Percentiles rank a stretch among this genome's conserved stretches.
Conservation (phyloP, 2,888 invertebrate genomes). For the Hybos culiciformis region DNA sequence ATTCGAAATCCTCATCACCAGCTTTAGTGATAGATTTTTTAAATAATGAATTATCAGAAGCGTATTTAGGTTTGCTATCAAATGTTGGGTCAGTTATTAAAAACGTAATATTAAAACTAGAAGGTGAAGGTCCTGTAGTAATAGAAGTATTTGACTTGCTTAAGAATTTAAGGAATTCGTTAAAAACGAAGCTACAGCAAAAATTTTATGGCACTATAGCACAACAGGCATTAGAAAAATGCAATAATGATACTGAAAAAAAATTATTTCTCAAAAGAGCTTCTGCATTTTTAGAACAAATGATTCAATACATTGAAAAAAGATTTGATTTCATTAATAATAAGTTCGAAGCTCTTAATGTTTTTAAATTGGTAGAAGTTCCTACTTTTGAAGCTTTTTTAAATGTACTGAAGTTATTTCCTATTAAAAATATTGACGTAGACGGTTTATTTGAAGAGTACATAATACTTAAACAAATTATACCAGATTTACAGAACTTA, state of each 20-base stretch:
- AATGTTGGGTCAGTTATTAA: conserved; percentile 2
- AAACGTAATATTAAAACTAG: conserved; percentile 6
- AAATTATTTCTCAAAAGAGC: conserved; percentile 1
- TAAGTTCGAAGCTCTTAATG: not conserved
- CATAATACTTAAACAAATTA: not conserved
- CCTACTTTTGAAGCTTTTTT: not conserved
- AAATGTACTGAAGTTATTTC: not conserved
- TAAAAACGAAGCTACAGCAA: conserved; percentile 1
- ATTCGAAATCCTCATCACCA: not conserved
- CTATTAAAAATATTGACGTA: not conserved
- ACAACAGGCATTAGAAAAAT: conserved; percentile 1
- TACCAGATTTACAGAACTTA: not conserved
- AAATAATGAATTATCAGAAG: conserved; percentile 8
- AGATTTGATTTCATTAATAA: conserved; percentile 1
- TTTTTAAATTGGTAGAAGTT: conserved; percentile 1
- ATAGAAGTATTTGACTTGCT: conserved; percentile 5
- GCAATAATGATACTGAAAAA: conserved; percentile 1
- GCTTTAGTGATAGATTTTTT: conserved; percentile 5
- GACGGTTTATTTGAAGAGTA: conserved; percentile 1
- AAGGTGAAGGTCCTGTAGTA: conserved; percentile 4
- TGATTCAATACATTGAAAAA: conserved; percentile 1
- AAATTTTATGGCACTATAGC: conserved; percentile 1
- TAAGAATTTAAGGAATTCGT: conserved; percentile 3
- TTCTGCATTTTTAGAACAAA: conserved; percentile 1
- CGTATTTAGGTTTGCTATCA: not conserved